Evolutionary conservation across 2,113 vertebrate species (phyloP).

Genomic region (Elanus axillaris): DNA sequence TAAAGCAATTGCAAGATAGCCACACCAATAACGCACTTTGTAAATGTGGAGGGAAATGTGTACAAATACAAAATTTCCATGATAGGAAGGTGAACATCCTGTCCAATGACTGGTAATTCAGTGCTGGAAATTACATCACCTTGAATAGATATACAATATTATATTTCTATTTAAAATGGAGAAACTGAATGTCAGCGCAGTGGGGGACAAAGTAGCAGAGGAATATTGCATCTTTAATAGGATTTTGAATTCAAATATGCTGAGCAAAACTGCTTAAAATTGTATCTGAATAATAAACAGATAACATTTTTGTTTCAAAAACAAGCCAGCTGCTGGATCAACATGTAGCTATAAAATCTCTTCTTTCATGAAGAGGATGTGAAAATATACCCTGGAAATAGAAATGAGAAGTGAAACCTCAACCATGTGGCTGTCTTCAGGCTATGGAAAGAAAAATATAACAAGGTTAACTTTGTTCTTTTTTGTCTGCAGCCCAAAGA

Average conservation of each 20-base stretch:
- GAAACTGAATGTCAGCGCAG: constrained; percentile 34
- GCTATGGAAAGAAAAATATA: constrained; percentile 40
- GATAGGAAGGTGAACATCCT: constrained; percentile 62
- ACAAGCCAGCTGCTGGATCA: constrained; percentile 61
- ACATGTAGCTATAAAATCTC: constrained; percentile 51
- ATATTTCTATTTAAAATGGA: constrained; percentile 63
- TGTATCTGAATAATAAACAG: constrained; percentile 76
- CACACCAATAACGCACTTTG: constrained; percentile 61
- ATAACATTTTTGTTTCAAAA: constrained; percentile 67
- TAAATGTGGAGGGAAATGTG: constrained; percentile 54
- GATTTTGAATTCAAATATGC: constrained; percentile 76
- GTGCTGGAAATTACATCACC: constrained; percentile 68
- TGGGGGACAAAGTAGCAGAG: constrained; percentile 57
- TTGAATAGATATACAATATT: constrained; percentile 67
- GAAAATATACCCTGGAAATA: constrained; percentile 55
- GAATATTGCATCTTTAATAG: constrained; percentile 75
- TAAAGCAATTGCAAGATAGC: constrained; percentile 46
- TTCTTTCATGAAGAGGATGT: background rate
- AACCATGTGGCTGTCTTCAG: constrained; percentile 50
- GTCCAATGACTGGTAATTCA: constrained; percentile 63
- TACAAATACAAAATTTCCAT: constrained; percentile 58
- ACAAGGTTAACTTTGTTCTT: constrained; percentile 48
- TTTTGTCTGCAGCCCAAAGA: constrained; percentile 15
- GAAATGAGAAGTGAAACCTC: constrained; percentile 58
- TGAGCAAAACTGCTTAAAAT: constrained; percentile 74